phyloP scores from a whole-genome alignment of 2,113 vertebrate species.

The Gasterosteus aculeatus region DNA sequence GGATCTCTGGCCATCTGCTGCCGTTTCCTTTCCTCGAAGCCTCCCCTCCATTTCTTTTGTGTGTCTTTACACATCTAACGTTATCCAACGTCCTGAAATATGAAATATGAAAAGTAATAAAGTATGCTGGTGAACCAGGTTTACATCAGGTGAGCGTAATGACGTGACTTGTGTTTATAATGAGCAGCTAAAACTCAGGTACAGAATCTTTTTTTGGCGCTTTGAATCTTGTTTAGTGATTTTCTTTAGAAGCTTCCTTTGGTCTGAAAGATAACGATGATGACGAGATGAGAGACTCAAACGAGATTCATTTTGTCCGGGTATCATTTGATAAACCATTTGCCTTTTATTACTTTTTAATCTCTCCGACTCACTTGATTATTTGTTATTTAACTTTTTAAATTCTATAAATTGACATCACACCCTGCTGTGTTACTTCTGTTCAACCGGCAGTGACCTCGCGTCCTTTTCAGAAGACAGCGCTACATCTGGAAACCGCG shows the following conservation, averaged over 20 bases:
- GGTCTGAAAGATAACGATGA: slow-evolving; percentile 44
- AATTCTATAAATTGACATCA: slow-evolving; percentile 8
- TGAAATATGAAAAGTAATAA: background rate
- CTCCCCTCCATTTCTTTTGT: background rate
- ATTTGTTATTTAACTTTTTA: slow-evolving; percentile 3
- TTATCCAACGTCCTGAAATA: background rate
- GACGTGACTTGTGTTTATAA: slow-evolving; percentile 16
- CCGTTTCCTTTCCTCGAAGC: slow-evolving; percentile 19
- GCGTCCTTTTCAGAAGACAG: slow-evolving; percentile 23
- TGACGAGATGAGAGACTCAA: slow-evolving; percentile 49
- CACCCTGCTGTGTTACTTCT: background rate
- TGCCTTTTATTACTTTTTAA: slow-evolving; percentile 26
- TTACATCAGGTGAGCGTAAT: slow-evolving; percentile 3
- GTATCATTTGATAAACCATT: slow-evolving; percentile 28
- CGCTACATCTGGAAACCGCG: slow-evolving; percentile 36
- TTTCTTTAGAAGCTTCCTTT: slow-evolving; percentile 46
- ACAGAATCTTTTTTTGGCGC: background rate
- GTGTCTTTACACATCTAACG: slow-evolving; percentile 1
- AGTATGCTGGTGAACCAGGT: background rate
- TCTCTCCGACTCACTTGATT: background rate
- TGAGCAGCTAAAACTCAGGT: slow-evolving; percentile 9
- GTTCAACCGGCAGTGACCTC: slow-evolving; percentile 23
- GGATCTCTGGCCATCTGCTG: slow-evolving; percentile 66
- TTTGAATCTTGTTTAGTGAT: slow-evolving; percentile 32
- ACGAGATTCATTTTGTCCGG: slow-evolving; percentile 52